phyloP scores from a whole-genome alignment of 2,888 invertebrate genomes.

The Sepioteuthis lessoniana region DNA sequence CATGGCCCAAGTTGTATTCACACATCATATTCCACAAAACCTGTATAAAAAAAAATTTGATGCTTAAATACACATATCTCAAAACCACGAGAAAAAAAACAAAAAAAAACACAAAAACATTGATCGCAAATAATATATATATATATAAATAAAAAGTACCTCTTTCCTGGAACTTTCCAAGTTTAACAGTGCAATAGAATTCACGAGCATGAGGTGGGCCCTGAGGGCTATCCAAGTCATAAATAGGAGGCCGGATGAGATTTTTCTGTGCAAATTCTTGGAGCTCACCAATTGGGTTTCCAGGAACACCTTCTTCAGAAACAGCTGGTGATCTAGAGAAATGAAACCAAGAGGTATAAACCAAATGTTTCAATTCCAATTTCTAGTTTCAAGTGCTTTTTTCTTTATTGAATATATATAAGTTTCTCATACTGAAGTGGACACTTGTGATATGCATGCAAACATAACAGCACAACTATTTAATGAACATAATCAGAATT shows the following conservation, averaged over 20 bases:
- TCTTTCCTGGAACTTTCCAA: slow-evolving; percentile 86
- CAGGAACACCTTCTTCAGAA: slow-evolving; percentile 84
- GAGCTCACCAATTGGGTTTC: slow-evolving; percentile 92
- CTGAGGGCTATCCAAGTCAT: slow-evolving; percentile 89
- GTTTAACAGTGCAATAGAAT: slow-evolving; percentile 92
- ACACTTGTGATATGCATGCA: neutral
- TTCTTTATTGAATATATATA: slow-evolving; percentile 37
- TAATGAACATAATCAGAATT: too few relatives aligned
- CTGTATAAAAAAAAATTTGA: neutral
- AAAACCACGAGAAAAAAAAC: too few relatives aligned
- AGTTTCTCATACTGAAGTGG: neutral
- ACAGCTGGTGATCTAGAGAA: slow-evolving; percentile 50
- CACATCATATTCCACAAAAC: neutral
- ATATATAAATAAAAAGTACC: slow-evolving; percentile 55
- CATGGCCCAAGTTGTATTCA: too few relatives aligned
- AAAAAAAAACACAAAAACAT: neutral
- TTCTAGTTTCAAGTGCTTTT: slow-evolving; percentile 41
- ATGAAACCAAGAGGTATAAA: neutral
- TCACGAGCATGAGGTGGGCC: slow-evolving; percentile 94
- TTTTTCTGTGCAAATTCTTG: slow-evolving; percentile 95
- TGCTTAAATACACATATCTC: neutral
- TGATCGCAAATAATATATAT: neutral
- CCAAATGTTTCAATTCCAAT: neutral
- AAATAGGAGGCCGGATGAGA: slow-evolving; percentile 94
- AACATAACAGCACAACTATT: neutral